Conservation (phyloP, 2,797 vertebrate species). For the Cetoscarus ocellatus region DNA sequence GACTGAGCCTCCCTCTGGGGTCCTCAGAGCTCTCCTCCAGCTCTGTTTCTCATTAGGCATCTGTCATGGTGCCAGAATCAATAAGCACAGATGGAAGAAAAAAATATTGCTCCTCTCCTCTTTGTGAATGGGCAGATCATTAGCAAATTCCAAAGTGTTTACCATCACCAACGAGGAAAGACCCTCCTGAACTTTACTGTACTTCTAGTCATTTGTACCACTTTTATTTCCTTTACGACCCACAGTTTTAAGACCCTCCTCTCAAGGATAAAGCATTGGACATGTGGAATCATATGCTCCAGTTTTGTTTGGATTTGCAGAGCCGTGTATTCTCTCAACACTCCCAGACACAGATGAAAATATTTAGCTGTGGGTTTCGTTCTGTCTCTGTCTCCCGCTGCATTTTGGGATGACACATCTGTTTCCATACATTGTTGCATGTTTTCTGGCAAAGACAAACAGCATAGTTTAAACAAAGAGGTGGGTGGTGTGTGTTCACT, state of each 20-base stretch:
- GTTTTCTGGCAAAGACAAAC: conserved; percentile 79
- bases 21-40: conserved; percentile 72
- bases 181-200: conserved; percentile 62
- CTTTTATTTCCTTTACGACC: conserved; percentile 39
- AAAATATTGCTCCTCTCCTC: conserved; percentile 44
- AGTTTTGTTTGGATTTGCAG: conserved; percentile 72
- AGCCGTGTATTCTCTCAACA: conserved; percentile 67
- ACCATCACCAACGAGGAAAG: conserved; percentile 68
- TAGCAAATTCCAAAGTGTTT: conserved; percentile 81
- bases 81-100: conserved; percentile 77
- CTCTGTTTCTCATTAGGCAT: conserved; percentile 82
- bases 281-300: conserved; percentile 70
- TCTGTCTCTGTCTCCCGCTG: conserved; percentile 44
- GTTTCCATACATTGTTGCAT: conserved; percentile 83
- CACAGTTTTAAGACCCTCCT: conserved; percentile 12
- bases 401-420: conserved; percentile 76
- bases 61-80: conserved; percentile 84
- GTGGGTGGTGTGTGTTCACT: conserved; percentile 60
- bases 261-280: conserved; percentile 29
- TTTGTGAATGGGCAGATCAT: conserved; percentile 78
- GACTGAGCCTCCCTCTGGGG: conserved; percentile 63
- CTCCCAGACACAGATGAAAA: conserved; percentile 80
- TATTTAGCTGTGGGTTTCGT: conserved; percentile 73
- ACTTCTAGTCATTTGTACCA: conserved; percentile 40
- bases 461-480: conserved; percentile 77